Conservation (phyloP, 2,113 vertebrate species). For the Gallinago media region DNA sequence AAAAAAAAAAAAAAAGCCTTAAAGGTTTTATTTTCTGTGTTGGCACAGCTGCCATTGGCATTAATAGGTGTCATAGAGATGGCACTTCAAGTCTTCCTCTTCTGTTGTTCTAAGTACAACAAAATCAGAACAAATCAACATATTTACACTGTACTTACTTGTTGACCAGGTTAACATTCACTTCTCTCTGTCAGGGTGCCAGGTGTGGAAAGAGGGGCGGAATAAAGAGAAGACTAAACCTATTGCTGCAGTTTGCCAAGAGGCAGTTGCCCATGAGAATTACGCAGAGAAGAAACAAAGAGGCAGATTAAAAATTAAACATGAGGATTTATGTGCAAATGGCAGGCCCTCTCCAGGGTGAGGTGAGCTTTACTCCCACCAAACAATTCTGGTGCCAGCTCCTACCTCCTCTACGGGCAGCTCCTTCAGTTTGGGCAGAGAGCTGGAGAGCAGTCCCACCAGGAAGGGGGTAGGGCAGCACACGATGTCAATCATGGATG, state of each 20-base stretch:
- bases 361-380: neutral
- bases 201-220: neutral
- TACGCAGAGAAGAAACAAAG: neutral
- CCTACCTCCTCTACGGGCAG: constrained; percentile 96
- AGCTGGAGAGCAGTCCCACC: constrained; percentile 95
- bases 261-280: neutral
- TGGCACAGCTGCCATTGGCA: neutral
- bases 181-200: neutral
- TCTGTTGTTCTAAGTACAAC: neutral
- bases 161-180: neutral
- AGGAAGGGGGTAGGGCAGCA: constrained; percentile 98
- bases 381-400: neutral
- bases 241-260: neutral
- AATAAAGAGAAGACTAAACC: neutral
- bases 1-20: neutral
- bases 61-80: neutral
- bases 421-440: constrained; percentile 95
- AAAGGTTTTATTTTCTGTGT: neutral
- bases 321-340: neutral
- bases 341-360: neutral
- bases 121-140: neutral
- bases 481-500: constrained; percentile 97
- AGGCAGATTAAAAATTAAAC: neutral
- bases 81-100: neutral
- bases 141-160: neutral